Base-by-base conservation (phyloP, 1,140 invertebrate species). In the Cheumatopsyche charites region DNA sequence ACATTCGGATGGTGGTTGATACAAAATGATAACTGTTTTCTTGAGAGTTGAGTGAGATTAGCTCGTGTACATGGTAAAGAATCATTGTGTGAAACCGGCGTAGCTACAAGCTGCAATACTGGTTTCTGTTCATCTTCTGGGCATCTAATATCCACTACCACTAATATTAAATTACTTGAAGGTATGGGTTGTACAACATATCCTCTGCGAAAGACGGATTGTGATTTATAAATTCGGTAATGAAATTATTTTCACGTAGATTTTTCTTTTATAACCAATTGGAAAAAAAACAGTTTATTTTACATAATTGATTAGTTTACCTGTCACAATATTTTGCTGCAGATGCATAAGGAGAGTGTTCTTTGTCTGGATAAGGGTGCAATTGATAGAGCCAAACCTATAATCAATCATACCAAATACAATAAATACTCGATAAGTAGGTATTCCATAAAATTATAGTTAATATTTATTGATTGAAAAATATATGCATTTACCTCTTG, bases 111-210 rank as follows among this genome's bases (percentile, higher is more conserved):
- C 0, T 83, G 87, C n/a, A 88, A 78, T 13, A 79, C 75, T 0
- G 80, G 75, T 7, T 67, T 43, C 12, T 78, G 79, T n/a, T 83
- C 82, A 13, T 80, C 78, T 45, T 83, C 83, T 0, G 82, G 79
- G 77, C 91, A 93, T 7, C 87, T 78, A 12, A 86, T 89, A 77
- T 94, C 90, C 1, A 95, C 89, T 1, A 95, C 92, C 0, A 96
- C 81, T 67, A 96, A 82, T 3, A 97, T 84, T 84, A 96, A 87
- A 79, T 96, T 96, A 49, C 92, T 96, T 49, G 88, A 87, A 41
- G 90, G 89, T 41, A 96, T 91, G 41, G 89, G 87, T 75, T 95
- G 90, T 1, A 93, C 91, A 68, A 94, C 90, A 83, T 93, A 97
- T 15, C 91, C 90, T 75, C 92, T 89, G 79, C 55, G 82, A 80